Evolutionary conservation across 2,888 invertebrate genomes (phyloP).

Genomic region (Griposia aprilina): DNA sequence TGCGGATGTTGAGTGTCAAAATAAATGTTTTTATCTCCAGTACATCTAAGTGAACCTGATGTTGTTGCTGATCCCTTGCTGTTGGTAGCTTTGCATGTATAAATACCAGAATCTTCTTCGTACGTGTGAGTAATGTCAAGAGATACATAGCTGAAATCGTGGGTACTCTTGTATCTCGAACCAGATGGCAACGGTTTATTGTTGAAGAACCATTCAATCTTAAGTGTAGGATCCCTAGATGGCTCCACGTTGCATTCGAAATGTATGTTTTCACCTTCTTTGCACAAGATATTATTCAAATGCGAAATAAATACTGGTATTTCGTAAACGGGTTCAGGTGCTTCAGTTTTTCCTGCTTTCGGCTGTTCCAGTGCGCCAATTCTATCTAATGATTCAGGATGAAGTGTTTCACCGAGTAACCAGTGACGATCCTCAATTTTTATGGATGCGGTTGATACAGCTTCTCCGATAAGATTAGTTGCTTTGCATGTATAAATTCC

Average conservation of each 20-base stretch:
- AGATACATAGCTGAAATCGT: slow-evolving; percentile 99
- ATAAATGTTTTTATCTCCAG: slow-evolving; percentile 94
- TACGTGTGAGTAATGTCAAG: slow-evolving; percentile 97
- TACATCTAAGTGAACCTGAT: slow-evolving; percentile 96
- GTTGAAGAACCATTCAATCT: slow-evolving; percentile 98
- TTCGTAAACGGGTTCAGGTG: slow-evolving; percentile 95
- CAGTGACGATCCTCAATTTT: slow-evolving; percentile 97
- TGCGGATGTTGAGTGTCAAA: slow-evolving; percentile 98
- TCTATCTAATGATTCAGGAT: slow-evolving; percentile 96
- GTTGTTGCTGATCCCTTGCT: slow-evolving; percentile 97
- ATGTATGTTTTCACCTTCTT: slow-evolving; percentile 96
- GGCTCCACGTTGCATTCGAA: slow-evolving; percentile 98
- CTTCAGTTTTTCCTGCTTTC: slow-evolving; percentile 92
- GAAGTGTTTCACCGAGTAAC: slow-evolving; percentile 96
- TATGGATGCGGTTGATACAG: slow-evolving; percentile 97
- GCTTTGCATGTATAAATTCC: slow-evolving; percentile 99
- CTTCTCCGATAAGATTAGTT: slow-evolving; percentile 97
- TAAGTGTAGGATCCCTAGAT: slow-evolving; percentile 96
- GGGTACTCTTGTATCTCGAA: slow-evolving; percentile 97
- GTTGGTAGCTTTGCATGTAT: slow-evolving; percentile 97
- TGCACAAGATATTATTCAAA: slow-evolving; percentile 96
- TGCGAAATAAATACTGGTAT: slow-evolving; percentile 97
- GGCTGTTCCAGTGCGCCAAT: slow-evolving; percentile 96
- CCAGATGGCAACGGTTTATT: slow-evolving; percentile 97
- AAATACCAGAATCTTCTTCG: slow-evolving; percentile 97